Evolutionary conservation across 2,888 invertebrate species (phyloP), one percentile per base, ranked within the genome.

Genomic region (Seira sanloemensis): DNA sequence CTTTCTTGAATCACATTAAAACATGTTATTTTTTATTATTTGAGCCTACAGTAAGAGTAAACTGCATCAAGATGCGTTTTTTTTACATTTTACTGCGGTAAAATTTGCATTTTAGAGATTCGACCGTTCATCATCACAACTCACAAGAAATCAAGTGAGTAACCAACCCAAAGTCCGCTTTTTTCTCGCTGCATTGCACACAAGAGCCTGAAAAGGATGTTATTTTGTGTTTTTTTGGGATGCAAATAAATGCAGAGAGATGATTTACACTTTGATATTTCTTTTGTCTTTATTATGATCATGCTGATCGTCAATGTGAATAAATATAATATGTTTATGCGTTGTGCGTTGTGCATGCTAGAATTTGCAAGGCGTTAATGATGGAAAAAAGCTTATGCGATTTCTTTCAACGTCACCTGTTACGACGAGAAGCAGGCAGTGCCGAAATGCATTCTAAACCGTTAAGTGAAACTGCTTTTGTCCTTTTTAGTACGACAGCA

Each of bases 171-270:
- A 46, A 46, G 50, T 21, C 19, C n/a, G 7, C 26, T 24, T 73
- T 18, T 73, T 21, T 16, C 25, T 24, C 2, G 2, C n/a, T 62
- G 62, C 62, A 23, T 5, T 62, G 62, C 58, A 58, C n/a, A 50
- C 50, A 50, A 50, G 16, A 18, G 16, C 37, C 58, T 21, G 21
- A 62, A 62, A 19, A 9, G 5, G 37, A 5, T 68, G n/a, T 23
- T 9, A 50, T 50, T 72, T 72, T 72, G 21, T 50, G 5, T 68
- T 16, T 26, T 25, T 19, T 23, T 16, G 71, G 19, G 71, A 12
- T 72, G 46, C 71, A 50, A 21, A 72, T 50, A 72, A 72, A 69
- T 37, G 69, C 58, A 72, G n/a, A 27, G 23, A 62, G 24, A 74
- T 74, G 19, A 74, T 74, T 74, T 62, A 27, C 62, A 74, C 27